Evolutionary conservation across 2,888 invertebrate genomes (phyloP), one percentile per base, ranked within the genome.

Genomic region (Latrodectus elegans): DNA sequence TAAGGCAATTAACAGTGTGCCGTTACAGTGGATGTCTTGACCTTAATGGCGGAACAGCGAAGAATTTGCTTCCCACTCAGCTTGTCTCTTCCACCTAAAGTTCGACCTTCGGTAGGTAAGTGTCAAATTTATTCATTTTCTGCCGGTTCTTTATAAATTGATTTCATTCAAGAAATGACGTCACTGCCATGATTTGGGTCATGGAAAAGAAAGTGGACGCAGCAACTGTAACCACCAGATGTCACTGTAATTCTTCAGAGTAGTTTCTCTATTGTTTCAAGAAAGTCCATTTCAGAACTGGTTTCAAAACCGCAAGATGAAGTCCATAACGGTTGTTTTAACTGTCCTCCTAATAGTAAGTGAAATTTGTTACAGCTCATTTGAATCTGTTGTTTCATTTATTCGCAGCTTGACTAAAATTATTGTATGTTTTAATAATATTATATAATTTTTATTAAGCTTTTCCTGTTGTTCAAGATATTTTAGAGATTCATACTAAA

Each of bases 121-220:
- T 68, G 15, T 22, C 67, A 17, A 22, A 73, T 71, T 79, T 71
- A 71, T 26, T 78, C 64, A 78, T 49, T 65, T 52, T 71, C 64
- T 60, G 60, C 12, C 60, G n/a, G 60, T n/a, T 60, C n/a, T 11
- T 15, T 60, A 12, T n/a, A 60, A 60, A 60, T 60, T 60, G 60
- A 60, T 60, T 60, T 60, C 60, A 60, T 12, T 60, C 60, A 60
- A 60, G n/a, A 10, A 8, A 55, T 81, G 86, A 87, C 86, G 73
- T 87, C 81, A 81, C 67, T 38, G n/a, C 49, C 38, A n/a, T 53
- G 52, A 87, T 76, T 71, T 87, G 77, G 86, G 86, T 87, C 86
- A 87, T 76, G 86, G 86, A 87, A 60, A 60, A 60, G 60, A 60
- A 77, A 87, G 86, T 77, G 79, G 85, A 64, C 70, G 60, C 22